Evolutionary conservation across 2,888 invertebrate species (phyloP), one percentile per base, ranked within the genome.

Genomic region (Liopterus haemorrhoidalis): DNA sequence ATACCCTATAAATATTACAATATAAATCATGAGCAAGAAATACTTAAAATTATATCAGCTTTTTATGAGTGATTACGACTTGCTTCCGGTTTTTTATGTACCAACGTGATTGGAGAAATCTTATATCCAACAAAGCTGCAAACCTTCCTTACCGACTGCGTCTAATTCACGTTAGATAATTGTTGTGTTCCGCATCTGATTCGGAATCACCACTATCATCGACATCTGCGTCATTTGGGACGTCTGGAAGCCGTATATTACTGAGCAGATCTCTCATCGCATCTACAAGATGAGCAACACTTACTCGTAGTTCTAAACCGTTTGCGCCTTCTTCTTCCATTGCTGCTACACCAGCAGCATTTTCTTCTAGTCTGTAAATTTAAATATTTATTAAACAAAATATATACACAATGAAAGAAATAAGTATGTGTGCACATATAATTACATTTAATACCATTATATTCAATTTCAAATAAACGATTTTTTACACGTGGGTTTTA

Each of bases 201-300:
- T 64, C 62, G n/a, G 71, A 70, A 55, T 72, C 72, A 49, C 71
- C 72, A 51, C 72, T 71, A 48, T 70, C 70, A 51, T 71, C 71
- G 4, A 65, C 69, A 49, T 70, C 70, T 1, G 67, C 72, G 51
- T 73, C 72, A 49, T 73, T 71, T 31, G 76, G 74, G 31, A 71
- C 68, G 55, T 78, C 78, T 2, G 75, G 74, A 49, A 74, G 66
- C 38, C 78, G 73, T 45, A 82, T 78, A 59, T 79, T 81, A 46
- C 77, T 76, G 25, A 85, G 66, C 44, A 85, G 71, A 56, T 84
- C 81, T 28, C 84, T 68, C 81, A 85, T 82, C 6, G 83, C 82
- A 56, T 81, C 81, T 52, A 85, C 72, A 45, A 85, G 69, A 1
- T 77, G 75, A 5, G 75, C 79, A 2, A 84, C 74, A 44, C 82